Conservation (phyloP, 2,113 vertebrate species). For the Panthera uncia region DNA sequence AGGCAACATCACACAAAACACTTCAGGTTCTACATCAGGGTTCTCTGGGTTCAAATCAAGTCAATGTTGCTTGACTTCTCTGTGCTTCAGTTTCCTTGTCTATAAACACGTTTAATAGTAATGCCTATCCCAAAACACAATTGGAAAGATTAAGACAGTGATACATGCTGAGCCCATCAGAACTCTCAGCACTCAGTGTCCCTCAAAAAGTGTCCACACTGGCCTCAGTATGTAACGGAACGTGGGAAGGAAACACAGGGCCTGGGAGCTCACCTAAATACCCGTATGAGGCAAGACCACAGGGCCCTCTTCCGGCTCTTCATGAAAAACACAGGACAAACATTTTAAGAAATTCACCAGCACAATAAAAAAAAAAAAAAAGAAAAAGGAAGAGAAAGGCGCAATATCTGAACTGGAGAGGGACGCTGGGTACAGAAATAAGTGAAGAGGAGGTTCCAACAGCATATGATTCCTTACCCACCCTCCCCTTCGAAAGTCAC, state of each 20-base stretch:
- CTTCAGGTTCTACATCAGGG: not conserved
- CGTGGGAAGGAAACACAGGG: not conserved
- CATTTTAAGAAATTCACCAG: not conserved
- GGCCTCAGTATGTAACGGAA: not conserved
- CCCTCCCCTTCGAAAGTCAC: not conserved
- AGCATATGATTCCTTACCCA: rapidly evolving
- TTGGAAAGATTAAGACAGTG: not conserved
- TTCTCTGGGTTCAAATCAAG: not conserved
- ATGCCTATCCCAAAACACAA: not conserved
- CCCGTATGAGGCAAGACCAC: not conserved
- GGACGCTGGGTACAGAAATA: not conserved
- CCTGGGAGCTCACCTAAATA: not conserved
- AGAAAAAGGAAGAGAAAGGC: not conserved
- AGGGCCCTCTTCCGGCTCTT: not conserved
- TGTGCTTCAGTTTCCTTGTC: not conserved
- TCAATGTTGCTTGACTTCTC: too few species aligned
- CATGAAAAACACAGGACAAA: not conserved
- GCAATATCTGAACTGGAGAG: not conserved
- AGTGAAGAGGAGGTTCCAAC: not conserved
- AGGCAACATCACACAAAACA: too few species aligned
- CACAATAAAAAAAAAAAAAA: not conserved
- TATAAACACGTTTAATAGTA: not conserved
- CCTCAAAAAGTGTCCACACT: not conserved
- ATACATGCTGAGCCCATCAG: rapidly evolving
- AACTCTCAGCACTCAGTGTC: not conserved